Base-by-base conservation (phyloP, 2,113 vertebrate species). In the Polyodon spathula region DNA sequence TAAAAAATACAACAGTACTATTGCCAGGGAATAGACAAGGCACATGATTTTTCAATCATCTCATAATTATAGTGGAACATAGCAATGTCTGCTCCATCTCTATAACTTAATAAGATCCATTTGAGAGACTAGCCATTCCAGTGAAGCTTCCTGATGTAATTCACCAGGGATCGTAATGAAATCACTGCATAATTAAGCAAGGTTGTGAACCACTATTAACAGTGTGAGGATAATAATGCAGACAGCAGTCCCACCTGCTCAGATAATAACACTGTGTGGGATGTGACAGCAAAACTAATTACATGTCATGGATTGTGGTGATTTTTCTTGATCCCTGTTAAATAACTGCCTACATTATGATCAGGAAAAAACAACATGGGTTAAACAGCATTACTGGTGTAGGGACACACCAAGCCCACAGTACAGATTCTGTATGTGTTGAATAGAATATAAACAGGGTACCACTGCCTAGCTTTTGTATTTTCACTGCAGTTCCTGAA, bases 261-360 rank as follows among this genome's bases (percentile, higher is more conserved):
- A 46, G 54, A 57, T 40, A 63, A 51, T 63, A 46, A 39, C 54
- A 40, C 56, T 44, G 43, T 57, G 62, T 63, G 54, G 55, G 62
- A 63, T 56, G 54, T 63, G 48, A 63, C 56, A 63, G 54, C 16
- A 57, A 63, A 63, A 54, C 56, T 63, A 63, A 63, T 63, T 54
- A 63, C 57, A 54, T 63, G 62, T 63, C 62, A 63, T 60, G 53
- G 44, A 60, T 63, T 58, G 38, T 60, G 62, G 39, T 40, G 60
- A 55, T 63, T 68, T 68, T 44, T 57, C 62, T 63, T 63, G 55
- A 63, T 57, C 62, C 43, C 54, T 68, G 54, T 68, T 68, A 68
- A 63, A 60, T 60, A 55, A 55, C 61, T 59, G 37, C 16, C 16
- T 67, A 55, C 52, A 63, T 68, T 68, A 68, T 63, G 61, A 55